Conservation (phyloP, 2,113 vertebrate genomes). For the Oncorhynchus mykiss region DNA sequence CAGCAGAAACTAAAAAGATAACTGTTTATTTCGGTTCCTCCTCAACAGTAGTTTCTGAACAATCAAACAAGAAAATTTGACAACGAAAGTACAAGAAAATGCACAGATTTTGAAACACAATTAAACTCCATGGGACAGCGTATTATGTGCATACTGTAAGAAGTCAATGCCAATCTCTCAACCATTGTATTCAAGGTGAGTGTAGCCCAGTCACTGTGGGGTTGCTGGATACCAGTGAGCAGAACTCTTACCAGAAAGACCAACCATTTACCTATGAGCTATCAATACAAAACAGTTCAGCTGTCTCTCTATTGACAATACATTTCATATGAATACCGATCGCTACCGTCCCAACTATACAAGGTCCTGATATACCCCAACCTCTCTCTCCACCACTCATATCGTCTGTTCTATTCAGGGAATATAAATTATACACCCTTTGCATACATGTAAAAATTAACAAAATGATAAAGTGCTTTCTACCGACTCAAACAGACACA, state of each 20-base stretch:
- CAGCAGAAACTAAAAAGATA: constrained; percentile 64
- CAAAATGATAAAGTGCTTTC: constrained; percentile 69
- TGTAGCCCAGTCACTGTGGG: constrained; percentile 41
- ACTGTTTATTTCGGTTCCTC: constrained; percentile 73
- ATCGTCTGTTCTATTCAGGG: constrained; percentile 30
- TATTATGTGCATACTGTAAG: constrained; percentile 61
- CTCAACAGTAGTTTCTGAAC: constrained; percentile 72
- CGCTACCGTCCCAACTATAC: constrained; percentile 31
- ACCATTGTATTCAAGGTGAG: constrained; percentile 53
- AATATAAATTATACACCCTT: constrained; percentile 30
- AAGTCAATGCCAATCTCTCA: constrained; percentile 67
- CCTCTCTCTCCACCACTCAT: constrained; percentile 48
- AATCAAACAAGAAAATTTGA: constrained; percentile 66
- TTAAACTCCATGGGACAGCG: constrained; percentile 62
- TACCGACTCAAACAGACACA: constrained; percentile 67
- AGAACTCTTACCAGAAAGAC: constrained; percentile 71
- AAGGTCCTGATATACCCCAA: background rate
- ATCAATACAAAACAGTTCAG: constrained; percentile 62
- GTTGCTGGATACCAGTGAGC: constrained; percentile 58
- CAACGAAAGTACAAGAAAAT: constrained; percentile 66
- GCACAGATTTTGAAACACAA: constrained; percentile 62
- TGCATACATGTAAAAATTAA: constrained; percentile 54
- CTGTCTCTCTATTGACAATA: constrained; percentile 53
- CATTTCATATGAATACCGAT: constrained; percentile 37
- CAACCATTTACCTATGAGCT: constrained; percentile 58